A percentile compares a stretch with the other conserved stretches of the same genome.
phyloP scores from a whole-genome alignment of 2,888 invertebrate species.

The Blomia tropicalis region DNA sequence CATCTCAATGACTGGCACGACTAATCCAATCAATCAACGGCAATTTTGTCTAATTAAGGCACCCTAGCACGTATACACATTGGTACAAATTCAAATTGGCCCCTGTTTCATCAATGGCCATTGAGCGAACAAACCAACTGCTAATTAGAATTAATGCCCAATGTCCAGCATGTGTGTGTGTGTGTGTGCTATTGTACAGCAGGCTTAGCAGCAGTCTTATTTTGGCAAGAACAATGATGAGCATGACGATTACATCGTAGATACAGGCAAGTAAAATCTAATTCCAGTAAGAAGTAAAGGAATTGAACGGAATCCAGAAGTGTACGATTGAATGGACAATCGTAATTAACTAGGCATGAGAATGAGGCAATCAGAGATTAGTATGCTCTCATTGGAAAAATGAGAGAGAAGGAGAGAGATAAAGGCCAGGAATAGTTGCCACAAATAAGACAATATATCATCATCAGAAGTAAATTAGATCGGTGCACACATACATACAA shows the following conservation, averaged over 20 bases:
- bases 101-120: background rate
- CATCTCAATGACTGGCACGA: too few relatives aligned
- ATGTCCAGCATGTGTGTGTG: too few relatives aligned
- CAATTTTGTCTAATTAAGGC: background rate
- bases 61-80: background rate
- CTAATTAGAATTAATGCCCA: background rate
- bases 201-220: too few relatives aligned
- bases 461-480: constrained; percentile 9
- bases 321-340: constrained; percentile 4
- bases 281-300: too few relatives aligned
- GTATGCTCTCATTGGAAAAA: too few relatives aligned
- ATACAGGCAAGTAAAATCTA: too few relatives aligned
- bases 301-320: too few relatives aligned
- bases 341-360: constrained; percentile 13
- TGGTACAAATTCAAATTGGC: background rate
- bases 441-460: constrained; percentile 5
- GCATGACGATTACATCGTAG: too few relatives aligned
- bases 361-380: constrained; percentile 11
- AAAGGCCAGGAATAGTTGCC: background rate
- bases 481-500: too few relatives aligned
- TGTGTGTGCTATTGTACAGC: too few relatives aligned
- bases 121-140: too few relatives aligned
- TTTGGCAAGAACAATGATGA: too few relatives aligned
- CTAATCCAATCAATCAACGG: constrained; percentile 15
- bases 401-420: background rate